Evolutionary conservation across 2,888 invertebrate species (phyloP).

Genomic region (Euphydryas editha): DNA sequence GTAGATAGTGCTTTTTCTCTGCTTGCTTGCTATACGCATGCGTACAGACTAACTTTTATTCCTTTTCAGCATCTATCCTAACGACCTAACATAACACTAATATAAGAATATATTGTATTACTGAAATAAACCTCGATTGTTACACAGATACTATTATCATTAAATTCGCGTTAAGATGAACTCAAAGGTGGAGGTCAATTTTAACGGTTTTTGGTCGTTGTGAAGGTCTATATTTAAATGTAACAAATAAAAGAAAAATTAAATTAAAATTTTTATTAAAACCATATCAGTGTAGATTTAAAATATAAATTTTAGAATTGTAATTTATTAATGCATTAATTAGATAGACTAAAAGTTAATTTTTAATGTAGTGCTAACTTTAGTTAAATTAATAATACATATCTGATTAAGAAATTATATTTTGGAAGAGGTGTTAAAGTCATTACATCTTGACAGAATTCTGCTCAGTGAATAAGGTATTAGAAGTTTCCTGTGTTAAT

Average conservation of each 20-base stretch:
- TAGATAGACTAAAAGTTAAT: not conserved
- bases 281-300: not conserved
- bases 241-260: not conserved
- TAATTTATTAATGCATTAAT: not conserved
- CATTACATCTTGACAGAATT: not conserved
- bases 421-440: not conserved
- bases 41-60: conserved; percentile 79
- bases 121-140: not conserved
- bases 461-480: not conserved
- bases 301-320: not conserved
- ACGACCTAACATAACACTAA: conserved; percentile 77
- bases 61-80: conserved; percentile 80
- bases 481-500: not conserved
- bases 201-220: conserved; percentile 36
- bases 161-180: conserved; percentile 22
- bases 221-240: conserved; percentile 12
- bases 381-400: not conserved
- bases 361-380: not conserved
- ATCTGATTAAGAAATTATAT: not conserved
- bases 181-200: conserved; percentile 48
- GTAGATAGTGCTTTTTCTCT: conserved; percentile 68
- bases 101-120: conserved; percentile 45
- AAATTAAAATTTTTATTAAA: not conserved
- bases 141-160: not conserved
- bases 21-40: conserved; percentile 80